Conservation (phyloP, 2,113 vertebrate species). For the Fregata magnificens region DNA sequence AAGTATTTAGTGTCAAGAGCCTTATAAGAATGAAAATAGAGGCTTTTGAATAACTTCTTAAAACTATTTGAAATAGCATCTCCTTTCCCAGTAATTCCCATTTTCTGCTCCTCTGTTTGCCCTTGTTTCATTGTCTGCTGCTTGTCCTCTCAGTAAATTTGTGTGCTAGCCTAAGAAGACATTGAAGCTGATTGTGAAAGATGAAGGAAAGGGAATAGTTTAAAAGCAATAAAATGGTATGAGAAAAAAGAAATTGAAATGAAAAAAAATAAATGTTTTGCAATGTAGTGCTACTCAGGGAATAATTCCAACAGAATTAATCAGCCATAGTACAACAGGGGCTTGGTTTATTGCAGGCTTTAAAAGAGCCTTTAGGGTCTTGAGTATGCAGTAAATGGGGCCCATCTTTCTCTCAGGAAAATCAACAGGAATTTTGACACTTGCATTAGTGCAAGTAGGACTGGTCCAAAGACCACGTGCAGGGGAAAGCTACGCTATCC, state of each 20-base stretch:
- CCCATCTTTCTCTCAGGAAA: not conserved
- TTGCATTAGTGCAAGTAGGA: not conserved
- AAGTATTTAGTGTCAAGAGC: not conserved
- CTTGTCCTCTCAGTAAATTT: not conserved
- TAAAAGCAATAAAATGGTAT: conserved; percentile 20
- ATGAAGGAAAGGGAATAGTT: conserved; percentile 22
- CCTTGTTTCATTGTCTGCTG: not conserved
- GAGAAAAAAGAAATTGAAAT: conserved; percentile 30
- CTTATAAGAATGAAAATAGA: not conserved
- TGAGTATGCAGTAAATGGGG: not conserved
- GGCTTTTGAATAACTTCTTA: not conserved
- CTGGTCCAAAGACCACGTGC: not conserved
- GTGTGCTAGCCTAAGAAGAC: not conserved
- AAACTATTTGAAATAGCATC: not conserved
- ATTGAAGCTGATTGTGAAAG: not conserved
- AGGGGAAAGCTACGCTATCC: rapidly evolving
- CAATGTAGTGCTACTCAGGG: not conserved
- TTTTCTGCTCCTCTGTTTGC: not conserved
- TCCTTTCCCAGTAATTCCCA: not conserved
- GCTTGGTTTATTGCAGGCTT: not conserved
- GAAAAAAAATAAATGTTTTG: not conserved
- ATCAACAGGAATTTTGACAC: not conserved
- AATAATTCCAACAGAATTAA: conserved; percentile 34
- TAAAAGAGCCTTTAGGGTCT: not conserved
- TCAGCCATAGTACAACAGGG: not conserved